Evolutionary conservation across 2,113 vertebrate species (phyloP).

Genomic region (Passer montanus): DNA sequence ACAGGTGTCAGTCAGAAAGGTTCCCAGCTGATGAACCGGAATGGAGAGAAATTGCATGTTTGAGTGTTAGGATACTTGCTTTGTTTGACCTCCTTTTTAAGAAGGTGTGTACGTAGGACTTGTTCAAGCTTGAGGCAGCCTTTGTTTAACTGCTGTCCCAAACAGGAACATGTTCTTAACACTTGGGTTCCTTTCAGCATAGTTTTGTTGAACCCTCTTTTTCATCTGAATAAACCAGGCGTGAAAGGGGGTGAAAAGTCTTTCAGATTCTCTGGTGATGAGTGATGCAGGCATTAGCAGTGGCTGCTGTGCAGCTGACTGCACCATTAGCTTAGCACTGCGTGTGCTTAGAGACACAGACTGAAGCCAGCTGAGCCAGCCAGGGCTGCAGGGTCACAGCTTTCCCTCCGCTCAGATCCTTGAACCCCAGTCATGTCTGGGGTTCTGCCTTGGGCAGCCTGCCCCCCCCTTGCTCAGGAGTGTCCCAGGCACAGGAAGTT

Average conservation of each 20-base stretch:
- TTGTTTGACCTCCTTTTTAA: neutral
- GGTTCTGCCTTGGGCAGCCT: neutral
- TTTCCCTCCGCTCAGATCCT: neutral
- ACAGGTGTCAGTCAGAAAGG: neutral
- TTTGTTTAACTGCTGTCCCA: neutral
- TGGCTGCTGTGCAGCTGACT: neutral
- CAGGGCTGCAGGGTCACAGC: neutral
- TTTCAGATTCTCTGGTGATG: neutral
- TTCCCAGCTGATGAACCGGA: neutral
- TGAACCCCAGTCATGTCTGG: neutral
- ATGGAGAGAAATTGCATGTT: fast-evolving
- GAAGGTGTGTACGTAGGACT: fast-evolving
- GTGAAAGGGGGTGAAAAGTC: neutral
- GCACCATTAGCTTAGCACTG: neutral
- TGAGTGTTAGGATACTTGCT: neutral
- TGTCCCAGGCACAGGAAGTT: neutral
- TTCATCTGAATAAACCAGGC: neutral
- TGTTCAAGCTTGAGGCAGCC: neutral
- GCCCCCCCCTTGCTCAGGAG: neutral
- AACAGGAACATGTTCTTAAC: neutral
- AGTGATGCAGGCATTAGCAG: neutral
- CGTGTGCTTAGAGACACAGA: fast-evolving
- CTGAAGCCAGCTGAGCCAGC: neutral
- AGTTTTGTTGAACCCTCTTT: neutral
- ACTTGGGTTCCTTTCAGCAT: neutral